Evolutionary conservation across 2,888 invertebrate species (phyloP).

Genomic region (Pyrrhosoma nymphula): DNA sequence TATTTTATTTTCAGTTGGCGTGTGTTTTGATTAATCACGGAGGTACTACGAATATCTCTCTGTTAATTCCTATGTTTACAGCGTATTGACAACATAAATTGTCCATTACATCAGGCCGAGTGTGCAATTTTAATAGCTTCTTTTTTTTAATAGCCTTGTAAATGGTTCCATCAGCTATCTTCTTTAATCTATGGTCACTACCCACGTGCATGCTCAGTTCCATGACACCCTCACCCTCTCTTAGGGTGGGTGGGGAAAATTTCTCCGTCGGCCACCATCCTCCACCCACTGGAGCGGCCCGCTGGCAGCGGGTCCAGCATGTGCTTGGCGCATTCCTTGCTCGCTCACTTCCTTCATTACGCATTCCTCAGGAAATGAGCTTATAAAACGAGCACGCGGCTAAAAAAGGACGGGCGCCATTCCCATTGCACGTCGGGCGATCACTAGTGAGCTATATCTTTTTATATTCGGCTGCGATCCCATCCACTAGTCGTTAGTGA

Average conservation of each 20-base stretch:
- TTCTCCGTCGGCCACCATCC: neutral
- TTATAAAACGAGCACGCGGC: neutral
- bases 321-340: constrained; percentile 49
- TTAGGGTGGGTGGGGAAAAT: neutral
- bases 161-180: too few relatives aligned
- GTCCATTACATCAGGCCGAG: too few relatives aligned
- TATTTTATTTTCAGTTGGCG: too few relatives aligned
- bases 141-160: too few relatives aligned
- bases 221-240: neutral
- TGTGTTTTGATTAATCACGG: too few relatives aligned
- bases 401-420: neutral
- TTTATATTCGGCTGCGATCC: neutral
- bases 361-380: constrained; percentile 65
- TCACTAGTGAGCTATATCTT: neutral
- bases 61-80: too few relatives aligned
- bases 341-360: constrained; percentile 63
- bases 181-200: too few relatives aligned
- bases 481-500: too few relatives aligned
- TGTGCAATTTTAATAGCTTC: too few relatives aligned
- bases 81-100: too few relatives aligned
- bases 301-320: neutral
- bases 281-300: neutral
- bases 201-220: too few relatives aligned
- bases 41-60: too few relatives aligned
- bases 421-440: constrained; percentile 23